Evolutionary conservation across 2,797 vertebrate genomes (phyloP).

Genomic region (Phalanger gymnotis): DNA sequence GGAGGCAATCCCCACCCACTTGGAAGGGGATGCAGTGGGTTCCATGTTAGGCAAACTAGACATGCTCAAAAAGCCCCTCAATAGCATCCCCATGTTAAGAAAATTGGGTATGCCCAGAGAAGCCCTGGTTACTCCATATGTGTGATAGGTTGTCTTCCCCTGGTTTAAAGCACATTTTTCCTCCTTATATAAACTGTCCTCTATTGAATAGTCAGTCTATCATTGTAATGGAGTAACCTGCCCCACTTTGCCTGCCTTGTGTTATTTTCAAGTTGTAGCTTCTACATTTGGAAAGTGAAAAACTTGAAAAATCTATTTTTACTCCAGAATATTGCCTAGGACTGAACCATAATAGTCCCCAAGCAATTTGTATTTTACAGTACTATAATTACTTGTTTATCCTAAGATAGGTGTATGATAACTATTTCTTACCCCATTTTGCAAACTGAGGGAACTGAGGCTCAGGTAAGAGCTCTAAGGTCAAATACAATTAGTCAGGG

Average conservation of each 20-base stretch:
- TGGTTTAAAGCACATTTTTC: background rate
- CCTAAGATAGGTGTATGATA: background rate
- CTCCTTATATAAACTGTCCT: background rate
- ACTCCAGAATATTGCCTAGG: conserved; percentile 14
- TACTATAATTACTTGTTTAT: background rate
- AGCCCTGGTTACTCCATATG: background rate
- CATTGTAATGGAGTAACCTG: background rate
- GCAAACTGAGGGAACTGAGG: conserved; percentile 49
- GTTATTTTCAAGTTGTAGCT: background rate
- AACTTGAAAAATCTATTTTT: background rate
- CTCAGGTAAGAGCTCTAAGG: conserved; percentile 42
- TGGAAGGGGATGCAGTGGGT: background rate
- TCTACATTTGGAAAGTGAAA: conserved; percentile 2
- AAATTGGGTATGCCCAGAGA: background rate
- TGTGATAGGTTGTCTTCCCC: background rate
- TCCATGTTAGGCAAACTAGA: background rate
- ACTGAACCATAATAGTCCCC: background rate
- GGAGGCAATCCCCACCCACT: background rate
- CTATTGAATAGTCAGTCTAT: background rate
- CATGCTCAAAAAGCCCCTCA: background rate
- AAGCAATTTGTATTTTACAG: background rate
- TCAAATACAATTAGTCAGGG: conserved; percentile 3
- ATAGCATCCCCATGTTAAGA: background rate
- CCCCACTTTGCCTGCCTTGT: background rate
- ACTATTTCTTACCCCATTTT: background rate